phyloP scores from a whole-genome alignment of 2,113 vertebrate species.

The Zeus faber region DNA sequence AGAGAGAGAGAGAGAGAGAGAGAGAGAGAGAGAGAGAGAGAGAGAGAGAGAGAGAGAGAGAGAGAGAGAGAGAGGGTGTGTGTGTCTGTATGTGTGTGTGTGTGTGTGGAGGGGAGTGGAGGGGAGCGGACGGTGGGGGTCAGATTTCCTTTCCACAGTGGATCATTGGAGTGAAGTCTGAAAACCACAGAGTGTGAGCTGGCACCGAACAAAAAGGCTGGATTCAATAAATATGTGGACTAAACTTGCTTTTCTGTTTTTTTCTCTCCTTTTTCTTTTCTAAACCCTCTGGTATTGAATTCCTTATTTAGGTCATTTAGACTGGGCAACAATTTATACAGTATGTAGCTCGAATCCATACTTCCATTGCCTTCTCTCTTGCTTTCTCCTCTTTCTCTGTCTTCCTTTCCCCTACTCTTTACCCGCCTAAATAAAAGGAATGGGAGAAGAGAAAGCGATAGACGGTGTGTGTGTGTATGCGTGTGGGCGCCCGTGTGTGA shows the following conservation, averaged over 20 bases:
- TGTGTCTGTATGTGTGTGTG: slow-evolving; percentile 14
- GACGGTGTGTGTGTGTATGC: slow-evolving; percentile 48
- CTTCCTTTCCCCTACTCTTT: slow-evolving; percentile 55
- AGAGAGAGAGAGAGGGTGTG: slow-evolving; percentile 24
- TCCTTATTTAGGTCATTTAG: slow-evolving; percentile 77
- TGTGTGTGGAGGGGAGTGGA: slow-evolving; percentile 11
- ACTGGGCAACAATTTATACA: slow-evolving; percentile 71
- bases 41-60: too few species aligned
- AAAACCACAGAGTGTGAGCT: slow-evolving; percentile 70
- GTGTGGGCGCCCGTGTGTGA: background rate
- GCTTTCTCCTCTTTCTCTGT: slow-evolving; percentile 9
- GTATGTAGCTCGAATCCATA: slow-evolving; percentile 70
- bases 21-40: too few species aligned
- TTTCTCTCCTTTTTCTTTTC: too few species aligned
- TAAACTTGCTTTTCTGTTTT: slow-evolving; percentile 72
- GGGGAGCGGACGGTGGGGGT: too few species aligned
- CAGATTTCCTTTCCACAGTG: slow-evolving; percentile 73
- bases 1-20: too few species aligned
- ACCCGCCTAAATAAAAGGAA: slow-evolving; percentile 54
- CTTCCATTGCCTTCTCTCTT: slow-evolving; percentile 17
- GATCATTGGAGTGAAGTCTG: slow-evolving; percentile 69
- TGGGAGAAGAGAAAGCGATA: too few species aligned
- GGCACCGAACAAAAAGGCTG: slow-evolving; percentile 76
- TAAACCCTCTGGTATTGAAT: slow-evolving; percentile 67
- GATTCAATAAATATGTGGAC: slow-evolving; percentile 79